phyloP scores from a whole-genome alignment of 1,140 invertebrate species.

The Listronotus bonariensis region DNA sequence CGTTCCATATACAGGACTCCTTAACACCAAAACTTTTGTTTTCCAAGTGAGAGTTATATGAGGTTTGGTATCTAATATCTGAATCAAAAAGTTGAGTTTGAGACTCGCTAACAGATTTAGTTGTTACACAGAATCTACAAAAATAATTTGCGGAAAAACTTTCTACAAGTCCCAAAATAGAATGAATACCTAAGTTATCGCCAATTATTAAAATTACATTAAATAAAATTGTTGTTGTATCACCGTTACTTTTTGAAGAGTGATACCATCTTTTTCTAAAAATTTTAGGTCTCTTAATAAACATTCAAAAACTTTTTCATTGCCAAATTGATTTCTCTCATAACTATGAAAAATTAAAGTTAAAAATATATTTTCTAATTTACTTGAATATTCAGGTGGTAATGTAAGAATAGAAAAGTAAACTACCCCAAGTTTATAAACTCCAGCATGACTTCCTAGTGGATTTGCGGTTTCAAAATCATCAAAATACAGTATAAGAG shows the following conservation, averaged over 20 bases:
- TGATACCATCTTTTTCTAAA: neutral
- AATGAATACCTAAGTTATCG: conserved; percentile 7
- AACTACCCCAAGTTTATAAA: neutral
- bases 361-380: conserved; percentile 5
- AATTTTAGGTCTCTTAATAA: neutral
- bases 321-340: neutral
- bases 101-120: conserved; percentile 5
- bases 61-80: neutral
- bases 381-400: conserved; percentile 3
- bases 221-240: neutral
- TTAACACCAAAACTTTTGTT: neutral
- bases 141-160: conserved; percentile 21
- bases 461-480: conserved; percentile 5
- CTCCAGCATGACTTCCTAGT: conserved; percentile 8
- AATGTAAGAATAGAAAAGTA: conserved; percentile 1
- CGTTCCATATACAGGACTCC: conserved; percentile 2
- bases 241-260: neutral
- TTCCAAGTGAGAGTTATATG: neutral
- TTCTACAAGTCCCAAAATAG: conserved; percentile 9
- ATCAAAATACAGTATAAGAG: neutral
- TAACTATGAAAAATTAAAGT: conserved; percentile 5
- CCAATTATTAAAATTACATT: conserved; percentile 2
- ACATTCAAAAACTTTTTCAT: neutral
- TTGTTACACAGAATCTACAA: conserved; percentile 12
- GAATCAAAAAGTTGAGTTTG: conserved; percentile 12